phyloP scores from a whole-genome alignment of 1,140 invertebrate genomes.

The Trichomalopsis sarcophagae region DNA sequence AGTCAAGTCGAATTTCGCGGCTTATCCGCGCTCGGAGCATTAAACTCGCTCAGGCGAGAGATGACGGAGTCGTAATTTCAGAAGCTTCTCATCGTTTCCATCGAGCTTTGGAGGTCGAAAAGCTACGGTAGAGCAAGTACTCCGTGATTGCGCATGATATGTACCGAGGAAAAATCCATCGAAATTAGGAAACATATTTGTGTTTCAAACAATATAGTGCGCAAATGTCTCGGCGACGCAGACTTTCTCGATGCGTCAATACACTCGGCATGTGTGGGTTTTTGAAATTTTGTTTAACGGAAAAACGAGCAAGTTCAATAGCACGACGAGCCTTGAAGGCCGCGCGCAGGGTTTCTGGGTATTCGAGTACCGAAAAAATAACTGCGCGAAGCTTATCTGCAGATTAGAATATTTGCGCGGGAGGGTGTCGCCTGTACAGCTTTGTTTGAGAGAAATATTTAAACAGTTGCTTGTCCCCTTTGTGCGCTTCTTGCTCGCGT shows the following conservation, averaged over 20 bases:
- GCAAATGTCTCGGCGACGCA: neutral
- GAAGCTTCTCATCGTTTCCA: no score
- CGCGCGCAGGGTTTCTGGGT: neutral
- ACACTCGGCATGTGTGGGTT: neutral
- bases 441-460: neutral
- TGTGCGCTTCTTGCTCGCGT: neutral
- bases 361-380: no score
- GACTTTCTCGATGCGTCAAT: neutral
- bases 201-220: no score
- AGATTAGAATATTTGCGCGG: neutral
- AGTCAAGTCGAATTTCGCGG: neutral
- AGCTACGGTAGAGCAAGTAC: no score
- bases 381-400: neutral
- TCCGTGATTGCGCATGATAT: no score
- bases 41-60: no score
- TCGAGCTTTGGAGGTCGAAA: no score
- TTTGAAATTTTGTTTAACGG: neutral
- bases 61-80: no score
- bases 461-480: neutral
- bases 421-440: neutral
- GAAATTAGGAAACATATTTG: neutral
- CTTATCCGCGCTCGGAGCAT: no score
- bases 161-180: neutral
- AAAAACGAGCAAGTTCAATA: slow-evolving; percentile 7
- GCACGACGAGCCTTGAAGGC: neutral